Evolutionary conservation across 2,113 vertebrate genomes (phyloP).

Genomic region (Girardinichthys multiradiatus): DNA sequence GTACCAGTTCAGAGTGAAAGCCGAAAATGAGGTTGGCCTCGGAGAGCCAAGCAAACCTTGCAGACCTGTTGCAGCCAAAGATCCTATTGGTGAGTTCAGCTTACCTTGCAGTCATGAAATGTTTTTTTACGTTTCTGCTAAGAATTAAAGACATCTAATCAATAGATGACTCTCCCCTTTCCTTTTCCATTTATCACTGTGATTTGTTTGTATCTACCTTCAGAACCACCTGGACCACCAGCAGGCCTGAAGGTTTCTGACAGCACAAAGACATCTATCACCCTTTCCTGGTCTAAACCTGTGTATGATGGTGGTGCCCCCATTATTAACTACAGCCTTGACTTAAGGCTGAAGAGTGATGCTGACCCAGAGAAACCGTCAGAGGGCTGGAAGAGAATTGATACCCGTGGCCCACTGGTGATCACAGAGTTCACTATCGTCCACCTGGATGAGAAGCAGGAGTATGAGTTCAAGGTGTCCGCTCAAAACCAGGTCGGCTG

Average conservation of each 20-base stretch:
- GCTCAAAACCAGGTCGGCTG: constrained; percentile 97
- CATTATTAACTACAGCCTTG: constrained; percentile 92
- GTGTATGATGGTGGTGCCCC: constrained; percentile 96
- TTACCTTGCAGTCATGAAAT: not conserved
- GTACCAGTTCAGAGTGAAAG: constrained; percentile 98
- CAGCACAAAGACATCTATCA: constrained; percentile 92
- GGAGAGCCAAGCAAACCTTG: constrained; percentile 96
- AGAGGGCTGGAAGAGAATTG: constrained; percentile 94
- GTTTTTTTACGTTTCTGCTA: too few relatives aligned
- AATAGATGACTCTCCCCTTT: too few relatives aligned
- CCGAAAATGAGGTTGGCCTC: constrained; percentile 96
- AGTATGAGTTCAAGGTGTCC: constrained; percentile 96
- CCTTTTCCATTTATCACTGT: not conserved
- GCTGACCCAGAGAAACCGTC: constrained; percentile 86
- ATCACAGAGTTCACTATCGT: constrained; percentile 91
- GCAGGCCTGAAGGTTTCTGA: constrained; percentile 90
- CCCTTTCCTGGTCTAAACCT: constrained; percentile 92
- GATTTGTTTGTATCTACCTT: constrained; percentile 31
- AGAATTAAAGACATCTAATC: too few relatives aligned
- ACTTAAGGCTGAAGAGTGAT: constrained; percentile 88
- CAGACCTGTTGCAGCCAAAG: constrained; percentile 92
- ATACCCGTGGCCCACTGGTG: constrained; percentile 89
- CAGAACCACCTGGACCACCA: constrained; percentile 97
- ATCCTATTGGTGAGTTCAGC: constrained; percentile 89
- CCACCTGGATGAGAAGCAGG: constrained; percentile 90